A percentile compares a stretch with the other conserved stretches of the same genome.
These are phyloP conservation scores for Cephus pygmeus DNA, from an alignment of 2,888 invertebrate species.

Conservation along the genomic window DNA sequence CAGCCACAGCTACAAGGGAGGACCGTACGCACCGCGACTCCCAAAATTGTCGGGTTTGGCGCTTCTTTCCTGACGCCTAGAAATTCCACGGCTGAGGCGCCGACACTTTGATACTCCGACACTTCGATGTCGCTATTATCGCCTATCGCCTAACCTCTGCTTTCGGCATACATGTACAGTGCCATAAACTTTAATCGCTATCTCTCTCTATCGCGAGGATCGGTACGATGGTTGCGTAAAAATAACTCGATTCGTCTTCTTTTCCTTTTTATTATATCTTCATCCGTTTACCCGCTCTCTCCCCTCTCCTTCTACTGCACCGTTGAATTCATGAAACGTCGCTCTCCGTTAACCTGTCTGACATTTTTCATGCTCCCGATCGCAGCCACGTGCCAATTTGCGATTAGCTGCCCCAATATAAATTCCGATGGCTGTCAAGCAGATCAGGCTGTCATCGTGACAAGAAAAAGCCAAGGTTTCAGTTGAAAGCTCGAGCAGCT, in stretches of 20 bases:
- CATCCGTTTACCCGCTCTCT: too few relatives aligned
- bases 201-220: too few relatives aligned
- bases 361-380: not conserved
- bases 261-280: too few relatives aligned
- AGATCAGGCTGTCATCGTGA: too few relatives aligned
- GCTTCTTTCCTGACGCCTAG: not conserved
- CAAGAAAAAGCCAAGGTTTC: too few relatives aligned
- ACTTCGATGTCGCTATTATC: not conserved
- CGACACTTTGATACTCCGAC: too few relatives aligned
- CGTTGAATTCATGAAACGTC: not conserved
- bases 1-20: too few relatives aligned
- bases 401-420: conserved; percentile 46
- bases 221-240: too few relatives aligned
- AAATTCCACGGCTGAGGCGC: not conserved
- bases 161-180: too few relatives aligned
- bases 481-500: too few relatives aligned
- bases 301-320: not conserved
- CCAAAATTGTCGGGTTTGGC: conserved; percentile 1
- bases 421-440: conserved; percentile 25
- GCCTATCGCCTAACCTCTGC: not conserved
- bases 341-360: not conserved
- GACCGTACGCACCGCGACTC: not conserved
- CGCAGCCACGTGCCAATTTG: conserved; percentile 40
- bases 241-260: too few relatives aligned
- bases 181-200: too few relatives aligned